Evolutionary conservation across 1,140 invertebrate genomes (phyloP), one percentile per base, ranked within the genome.

Genomic region (Eueides isabella): DNA sequence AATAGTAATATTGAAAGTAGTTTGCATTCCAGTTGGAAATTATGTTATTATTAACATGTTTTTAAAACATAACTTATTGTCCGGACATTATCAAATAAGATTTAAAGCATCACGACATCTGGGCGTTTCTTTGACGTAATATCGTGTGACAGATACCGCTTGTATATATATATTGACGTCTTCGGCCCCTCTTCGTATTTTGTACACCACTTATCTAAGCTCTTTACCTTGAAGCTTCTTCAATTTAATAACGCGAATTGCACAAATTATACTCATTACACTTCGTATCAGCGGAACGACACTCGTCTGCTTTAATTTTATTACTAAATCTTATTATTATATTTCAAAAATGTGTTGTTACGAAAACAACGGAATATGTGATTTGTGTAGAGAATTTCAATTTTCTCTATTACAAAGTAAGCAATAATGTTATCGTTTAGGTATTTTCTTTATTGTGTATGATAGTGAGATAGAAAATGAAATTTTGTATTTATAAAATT

Each of bases 61-160:
- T 79, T 79, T 80, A 72, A 76, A 83, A 74, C 71, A 82, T 68
- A 75, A 85, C 72, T 80, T 75, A 80, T 79, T 89, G 85, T 87
- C 83, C 72, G 86, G 80, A 75, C 82, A 83, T 79, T 92, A 92
- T 92, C 89, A 78, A 76, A 75, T 78, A 81, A 92, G 88, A 91
- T 89, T 90, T 88, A 88, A 90, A 84, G 80, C 85, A 89, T 88
- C 87, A 82, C 84, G 84, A 87, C 87, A 88, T 89, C 88, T 87
- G 90, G 90, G 89, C 88, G 91, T 90, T 91, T 81, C 86, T 93
- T 88, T 93, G 91, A 93, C 91, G 91, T 92, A 92, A 92, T 81
- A 85, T 89, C 85, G 84, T 85, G 80, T 76, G 85, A 88, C 78
- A 87, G 88, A 88, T 92, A 92, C 82, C 84, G 82, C 85, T 83